Evolutionary conservation across 1,140 invertebrate genomes (phyloP), one percentile per base, ranked within the genome.

Genomic region (Octopus bimaculoides): DNA sequence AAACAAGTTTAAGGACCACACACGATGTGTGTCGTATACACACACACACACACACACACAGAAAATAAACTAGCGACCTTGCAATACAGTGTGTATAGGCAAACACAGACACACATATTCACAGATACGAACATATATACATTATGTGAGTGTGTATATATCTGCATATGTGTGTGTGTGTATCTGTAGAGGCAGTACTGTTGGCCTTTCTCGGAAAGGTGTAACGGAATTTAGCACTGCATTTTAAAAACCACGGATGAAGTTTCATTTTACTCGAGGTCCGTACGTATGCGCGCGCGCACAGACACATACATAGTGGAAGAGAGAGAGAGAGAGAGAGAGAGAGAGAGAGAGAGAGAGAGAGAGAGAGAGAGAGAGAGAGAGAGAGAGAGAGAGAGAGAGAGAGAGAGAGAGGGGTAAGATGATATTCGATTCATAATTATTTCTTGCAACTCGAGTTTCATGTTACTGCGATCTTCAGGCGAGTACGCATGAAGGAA

Each of bases 251-350:
- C 9, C 17, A 61, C 56, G 56, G 56, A 1, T 4, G 56, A 1
- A 41, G 3, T 41, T 41, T 61, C 17, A 61, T 61, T 61, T 61
- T 61, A 61, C 56, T 9, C 56, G 9, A 61, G 17, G 56, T 17
- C 9, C 9, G 56, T 61, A 61, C 56, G 56, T 17, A 4, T 4
- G 56, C 17, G 56, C 56, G 56, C 1, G 56, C 56, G 4, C 56
- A 61, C 56, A 61, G 1, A 7, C 41, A 52, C 52, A 52, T 52
- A 41, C 73, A 75, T 52, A 5, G 74, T 8, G 8, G 74, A 12
- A 17, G 20, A 75, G 74, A 54, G 61, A 77, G 80, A 74, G 80
- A 56, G 77, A 73, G 74, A 41, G 26, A 41, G 74, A 41, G 74
- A 75, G 74, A 75, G 26, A 75, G 14, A 41, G 74, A 8, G 69